phyloP scores from a whole-genome alignment of 2,797 vertebrate genomes.

The Pangasius larnaudii region DNA sequence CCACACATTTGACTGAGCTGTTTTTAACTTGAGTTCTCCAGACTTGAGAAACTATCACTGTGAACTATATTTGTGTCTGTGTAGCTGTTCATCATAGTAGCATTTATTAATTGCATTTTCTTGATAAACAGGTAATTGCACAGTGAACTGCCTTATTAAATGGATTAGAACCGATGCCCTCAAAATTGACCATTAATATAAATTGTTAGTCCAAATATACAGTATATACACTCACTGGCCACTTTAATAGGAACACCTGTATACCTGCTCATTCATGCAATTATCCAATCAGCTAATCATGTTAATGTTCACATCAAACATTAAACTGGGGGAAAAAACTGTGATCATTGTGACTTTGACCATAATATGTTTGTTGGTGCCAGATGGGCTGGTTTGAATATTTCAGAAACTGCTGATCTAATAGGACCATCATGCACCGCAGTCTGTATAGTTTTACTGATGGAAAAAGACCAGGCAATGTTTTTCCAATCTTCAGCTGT shows the following conservation, averaged over 20 bases:
- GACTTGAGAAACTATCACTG: background rate
- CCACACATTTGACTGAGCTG: background rate
- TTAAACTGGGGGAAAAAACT: background rate
- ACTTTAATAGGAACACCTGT: background rate
- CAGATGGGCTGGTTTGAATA: background rate
- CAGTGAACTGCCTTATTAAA: background rate
- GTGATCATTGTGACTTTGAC: background rate
- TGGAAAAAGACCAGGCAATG: background rate
- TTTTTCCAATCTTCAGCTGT: background rate
- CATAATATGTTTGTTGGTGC: background rate
- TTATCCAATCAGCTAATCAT: background rate
- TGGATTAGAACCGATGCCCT: background rate
- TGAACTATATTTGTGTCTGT: background rate
- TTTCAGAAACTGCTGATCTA: background rate
- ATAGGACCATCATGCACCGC: background rate
- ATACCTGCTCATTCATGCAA: background rate
- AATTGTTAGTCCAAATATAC: background rate
- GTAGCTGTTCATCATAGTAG: background rate
- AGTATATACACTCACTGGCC: background rate
- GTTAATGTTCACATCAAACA: background rate
- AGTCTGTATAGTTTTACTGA: background rate
- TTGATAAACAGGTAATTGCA: background rate
- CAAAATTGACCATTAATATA: background rate
- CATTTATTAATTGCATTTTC: background rate
- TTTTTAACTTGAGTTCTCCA: conserved; percentile 9